phyloP scores from a whole-genome alignment of 2,113 vertebrate species.

The Australoheros scitulus region DNA sequence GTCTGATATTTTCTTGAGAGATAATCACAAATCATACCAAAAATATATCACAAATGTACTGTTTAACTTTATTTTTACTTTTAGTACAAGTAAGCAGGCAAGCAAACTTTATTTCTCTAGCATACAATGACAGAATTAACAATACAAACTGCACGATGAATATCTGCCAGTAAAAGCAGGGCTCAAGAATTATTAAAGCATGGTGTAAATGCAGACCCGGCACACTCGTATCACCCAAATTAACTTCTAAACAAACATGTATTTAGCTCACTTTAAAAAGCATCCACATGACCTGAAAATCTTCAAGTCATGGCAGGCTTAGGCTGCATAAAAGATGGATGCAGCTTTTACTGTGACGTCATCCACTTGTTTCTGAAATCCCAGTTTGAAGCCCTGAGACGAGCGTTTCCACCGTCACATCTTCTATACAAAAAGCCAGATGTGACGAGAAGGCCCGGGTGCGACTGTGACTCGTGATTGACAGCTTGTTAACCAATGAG shows the following conservation, averaged over 20 bases:
- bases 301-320: neutral
- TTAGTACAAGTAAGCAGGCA: neutral
- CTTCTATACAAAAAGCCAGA: neutral
- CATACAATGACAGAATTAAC: neutral
- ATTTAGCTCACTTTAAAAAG: neutral
- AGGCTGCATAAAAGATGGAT: neutral
- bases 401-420: neutral
- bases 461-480: neutral
- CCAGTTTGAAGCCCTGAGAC: neutral
- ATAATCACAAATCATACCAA: too few species aligned
- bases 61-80: neutral
- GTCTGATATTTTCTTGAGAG: too few species aligned
- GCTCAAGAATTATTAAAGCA: neutral
- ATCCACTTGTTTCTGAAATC: neutral
- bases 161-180: neutral
- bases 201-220: neutral
- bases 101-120: neutral
- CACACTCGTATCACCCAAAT: neutral
- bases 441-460: neutral
- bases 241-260: neutral
- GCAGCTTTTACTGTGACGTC: neutral
- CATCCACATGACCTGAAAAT: neutral
- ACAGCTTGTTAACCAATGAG: neutral
- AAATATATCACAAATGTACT: neutral
- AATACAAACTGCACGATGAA: neutral